A percentile compares a stretch with the other conserved stretches of the same genome.
Evolutionary conservation across 2,888 invertebrate genomes (phyloP).

Genomic region (Caradrina kadenii): DNA sequence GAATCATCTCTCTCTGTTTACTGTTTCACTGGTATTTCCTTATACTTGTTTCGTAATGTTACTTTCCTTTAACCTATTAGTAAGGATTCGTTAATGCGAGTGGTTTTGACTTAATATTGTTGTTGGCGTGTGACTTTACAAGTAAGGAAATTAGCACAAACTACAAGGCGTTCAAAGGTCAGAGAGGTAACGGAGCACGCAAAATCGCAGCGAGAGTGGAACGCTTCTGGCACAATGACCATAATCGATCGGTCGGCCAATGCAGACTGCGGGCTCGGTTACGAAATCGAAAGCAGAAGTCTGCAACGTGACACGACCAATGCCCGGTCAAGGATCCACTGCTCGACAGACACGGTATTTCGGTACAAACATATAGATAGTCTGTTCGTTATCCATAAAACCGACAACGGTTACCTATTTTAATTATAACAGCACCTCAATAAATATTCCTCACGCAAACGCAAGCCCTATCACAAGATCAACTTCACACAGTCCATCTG

Average conservation of each 20-base stretch:
- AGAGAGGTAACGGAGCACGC: constrained; percentile 66
- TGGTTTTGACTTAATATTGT: constrained; percentile 35
- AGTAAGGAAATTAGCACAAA: constrained; percentile 68
- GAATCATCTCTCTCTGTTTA: constrained; percentile 81
- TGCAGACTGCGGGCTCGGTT: constrained; percentile 76
- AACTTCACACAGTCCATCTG: background rate
- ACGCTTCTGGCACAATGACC: constrained; percentile 81
- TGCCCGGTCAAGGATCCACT: constrained; percentile 79
- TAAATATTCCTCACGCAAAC: constrained; percentile 9
- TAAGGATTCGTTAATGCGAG: constrained; percentile 28
- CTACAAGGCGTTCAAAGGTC: constrained; percentile 69
- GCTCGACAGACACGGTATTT: constrained; percentile 54
- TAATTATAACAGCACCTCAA: constrained; percentile 7
- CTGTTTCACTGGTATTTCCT: constrained; percentile 76
- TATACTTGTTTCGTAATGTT: constrained; percentile 74
- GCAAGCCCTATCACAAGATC: background rate
- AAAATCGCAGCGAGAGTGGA: constrained; percentile 77
- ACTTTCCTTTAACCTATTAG: constrained; percentile 70
- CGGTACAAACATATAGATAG: constrained; percentile 22
- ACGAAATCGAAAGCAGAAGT: constrained; percentile 82
- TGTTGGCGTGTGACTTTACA: constrained; percentile 50
- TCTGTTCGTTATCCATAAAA: constrained; percentile 23
- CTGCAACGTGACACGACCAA: constrained; percentile 77
- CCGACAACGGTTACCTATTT: constrained; percentile 9
- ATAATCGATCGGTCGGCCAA: constrained; percentile 78